Base-by-base conservation (phyloP, 2,797 vertebrate genomes). In the Cyprinodon diabolis region DNA sequence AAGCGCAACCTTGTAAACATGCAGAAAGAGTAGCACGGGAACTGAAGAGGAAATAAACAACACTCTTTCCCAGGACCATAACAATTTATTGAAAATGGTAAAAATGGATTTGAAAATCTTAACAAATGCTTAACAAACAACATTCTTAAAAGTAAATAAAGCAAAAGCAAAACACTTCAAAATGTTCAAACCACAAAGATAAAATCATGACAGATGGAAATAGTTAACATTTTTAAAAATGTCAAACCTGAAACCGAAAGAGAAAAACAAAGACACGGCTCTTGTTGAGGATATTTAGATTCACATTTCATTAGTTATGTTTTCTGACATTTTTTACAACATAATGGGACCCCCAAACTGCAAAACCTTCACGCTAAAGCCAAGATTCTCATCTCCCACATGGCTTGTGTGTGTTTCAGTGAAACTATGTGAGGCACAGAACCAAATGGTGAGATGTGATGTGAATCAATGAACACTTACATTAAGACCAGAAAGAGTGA, bases 371-470 rank as follows among this genome's bases (percentile, higher is more conserved):
- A 13, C 65, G 19, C 15, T 63, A 2, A 57, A 55, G 25, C 40
- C 48, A 70, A 55, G 37, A 47, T 67, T 63, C 19, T 30, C 52
- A 52, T 47, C 43, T 72, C 52, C 37, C 47, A 66, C 49, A 57
- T 55, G 55, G 40, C 58, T 30, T 21, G 21, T 60, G 23, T 72
- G 47, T 52, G 56, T 68, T 72, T 69, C 25, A 49, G 37, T 62
- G 7, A 57, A 70, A 74, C 40, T 43, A 51, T 5, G 55, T 66
- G 55, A 49, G 54, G 76, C 65, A 63, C 56, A 48, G 35, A 63
- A 63, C 37, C 60, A 35, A 68, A 51, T 23, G 57, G 35, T 70
- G 70, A 77, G 23, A 68, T 68, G 72, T 67, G 66, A 77, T 71
- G 57, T 65, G 75, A 71, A 65, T 17, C 63, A 9, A 19, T 63